These are phyloP conservation scores for Prionace glauca DNA, from an alignment of 2,797 vertebrate species.

Conservation along the genomic window DNA sequence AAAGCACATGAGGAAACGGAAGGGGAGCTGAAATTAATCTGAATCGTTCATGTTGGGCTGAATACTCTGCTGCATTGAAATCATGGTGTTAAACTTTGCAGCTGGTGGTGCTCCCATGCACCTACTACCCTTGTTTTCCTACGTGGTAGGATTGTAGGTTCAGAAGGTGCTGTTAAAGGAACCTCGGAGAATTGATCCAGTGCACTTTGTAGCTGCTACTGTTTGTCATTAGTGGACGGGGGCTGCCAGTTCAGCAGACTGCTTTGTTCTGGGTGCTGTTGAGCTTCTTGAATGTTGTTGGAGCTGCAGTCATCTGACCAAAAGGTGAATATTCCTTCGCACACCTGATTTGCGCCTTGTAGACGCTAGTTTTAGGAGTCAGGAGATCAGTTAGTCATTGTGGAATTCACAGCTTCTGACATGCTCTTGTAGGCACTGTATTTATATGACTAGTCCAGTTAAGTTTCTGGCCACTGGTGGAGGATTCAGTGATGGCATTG, in stretches of 20 bases:
- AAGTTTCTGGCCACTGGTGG: neutral
- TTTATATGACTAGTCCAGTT: neutral
- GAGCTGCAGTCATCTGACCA: neutral
- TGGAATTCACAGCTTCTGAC: neutral
- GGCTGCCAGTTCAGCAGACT: neutral
- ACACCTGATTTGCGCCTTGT: neutral
- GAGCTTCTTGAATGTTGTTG: neutral
- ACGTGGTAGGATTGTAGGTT: neutral
- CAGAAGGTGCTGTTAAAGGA: neutral
- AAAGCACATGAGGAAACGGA: too few species aligned
- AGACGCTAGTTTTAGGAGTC: neutral
- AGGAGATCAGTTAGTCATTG: neutral
- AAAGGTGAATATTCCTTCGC: neutral
- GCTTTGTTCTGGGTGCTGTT: neutral
- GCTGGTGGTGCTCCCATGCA: neutral
- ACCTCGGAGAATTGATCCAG: neutral
- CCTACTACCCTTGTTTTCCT: neutral
- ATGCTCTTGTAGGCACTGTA: neutral
- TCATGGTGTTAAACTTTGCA: neutral
- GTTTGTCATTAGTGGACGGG: too few species aligned
- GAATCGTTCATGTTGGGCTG: neutral
- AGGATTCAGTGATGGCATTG: neutral
- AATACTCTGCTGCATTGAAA: neutral
- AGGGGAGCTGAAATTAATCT: neutral
- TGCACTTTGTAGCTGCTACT: neutral